Conservation (phyloP, 1,140 invertebrate species). For the Drosophila saltans region DNA sequence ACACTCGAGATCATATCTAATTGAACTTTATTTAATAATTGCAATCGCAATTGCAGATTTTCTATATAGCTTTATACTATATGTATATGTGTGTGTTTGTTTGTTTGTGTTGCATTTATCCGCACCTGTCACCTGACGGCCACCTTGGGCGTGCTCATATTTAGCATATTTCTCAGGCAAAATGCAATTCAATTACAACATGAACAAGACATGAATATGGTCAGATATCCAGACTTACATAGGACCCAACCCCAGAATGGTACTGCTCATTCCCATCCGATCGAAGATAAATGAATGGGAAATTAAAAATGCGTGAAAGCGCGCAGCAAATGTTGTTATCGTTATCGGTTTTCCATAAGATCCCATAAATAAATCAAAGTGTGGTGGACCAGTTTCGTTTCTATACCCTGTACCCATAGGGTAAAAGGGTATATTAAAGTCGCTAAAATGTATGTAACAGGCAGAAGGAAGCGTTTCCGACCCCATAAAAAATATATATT, state of each 20-base stretch:
- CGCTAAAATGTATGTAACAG: no score
- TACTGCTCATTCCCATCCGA: constrained; percentile 2
- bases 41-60: constrained; percentile 22
- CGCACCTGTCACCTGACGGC: constrained; percentile 56
- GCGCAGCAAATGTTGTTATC: constrained; percentile 47
- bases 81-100: neutral
- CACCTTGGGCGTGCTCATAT: constrained; percentile 48
- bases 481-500: no score
- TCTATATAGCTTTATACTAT: neutral
- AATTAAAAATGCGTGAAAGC: constrained; percentile 80
- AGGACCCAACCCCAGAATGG: no score
- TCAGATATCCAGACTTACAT: constrained; percentile 11
- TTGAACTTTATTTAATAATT: constrained; percentile 39
- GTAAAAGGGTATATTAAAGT: no score
- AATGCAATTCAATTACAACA: constrained; percentile 65
- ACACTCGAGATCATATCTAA: constrained; percentile 25
- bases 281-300: constrained; percentile 12
- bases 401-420: no score
- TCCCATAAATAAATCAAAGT: constrained; percentile 73
- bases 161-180: constrained; percentile 69
- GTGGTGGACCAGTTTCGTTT: constrained; percentile 67
- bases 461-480: no score
- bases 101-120: neutral
- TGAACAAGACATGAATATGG: constrained; percentile 54
- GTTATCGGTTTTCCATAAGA: constrained; percentile 45